phyloP scores from a whole-genome alignment of 2,113 vertebrate species.

The Caretta caretta region DNA sequence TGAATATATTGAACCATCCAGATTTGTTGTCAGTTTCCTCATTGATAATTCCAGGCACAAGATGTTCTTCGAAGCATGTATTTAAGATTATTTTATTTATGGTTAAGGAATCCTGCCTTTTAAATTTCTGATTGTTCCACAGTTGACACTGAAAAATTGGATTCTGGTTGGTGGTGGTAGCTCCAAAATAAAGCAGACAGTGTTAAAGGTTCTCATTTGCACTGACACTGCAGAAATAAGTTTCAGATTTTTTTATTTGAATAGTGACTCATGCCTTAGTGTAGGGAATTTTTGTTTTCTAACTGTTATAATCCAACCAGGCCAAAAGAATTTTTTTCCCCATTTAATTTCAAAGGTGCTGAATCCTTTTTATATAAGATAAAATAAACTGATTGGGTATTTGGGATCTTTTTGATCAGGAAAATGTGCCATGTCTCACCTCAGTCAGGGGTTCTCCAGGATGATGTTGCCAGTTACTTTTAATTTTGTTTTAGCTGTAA shows the following conservation, averaged over 20 bases:
- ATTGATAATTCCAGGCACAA: not conserved
- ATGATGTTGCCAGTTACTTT: not conserved
- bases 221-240: not conserved
- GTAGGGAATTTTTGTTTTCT: not conserved
- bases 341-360: not conserved
- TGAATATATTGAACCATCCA: not conserved
- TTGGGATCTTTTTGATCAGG: not conserved
- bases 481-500: not conserved
- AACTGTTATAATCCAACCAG: not conserved
- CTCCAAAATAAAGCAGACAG: not conserved
- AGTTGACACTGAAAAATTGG: no score
- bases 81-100: not conserved
- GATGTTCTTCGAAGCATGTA: not conserved
- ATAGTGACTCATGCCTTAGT: not conserved
- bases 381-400: not conserved
- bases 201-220: not conserved
- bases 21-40: not conserved
- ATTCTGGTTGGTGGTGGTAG: no score
- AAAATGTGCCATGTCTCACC: not conserved
- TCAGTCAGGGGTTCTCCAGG: not conserved
- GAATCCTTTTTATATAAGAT: not conserved
- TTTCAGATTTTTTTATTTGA: not conserved
- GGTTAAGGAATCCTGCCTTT: not conserved
- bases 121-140: no score
- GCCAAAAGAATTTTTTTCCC: not conserved